Conservation (phyloP, 2,113 vertebrate genomes). For the Oncorhynchus keta region DNA sequence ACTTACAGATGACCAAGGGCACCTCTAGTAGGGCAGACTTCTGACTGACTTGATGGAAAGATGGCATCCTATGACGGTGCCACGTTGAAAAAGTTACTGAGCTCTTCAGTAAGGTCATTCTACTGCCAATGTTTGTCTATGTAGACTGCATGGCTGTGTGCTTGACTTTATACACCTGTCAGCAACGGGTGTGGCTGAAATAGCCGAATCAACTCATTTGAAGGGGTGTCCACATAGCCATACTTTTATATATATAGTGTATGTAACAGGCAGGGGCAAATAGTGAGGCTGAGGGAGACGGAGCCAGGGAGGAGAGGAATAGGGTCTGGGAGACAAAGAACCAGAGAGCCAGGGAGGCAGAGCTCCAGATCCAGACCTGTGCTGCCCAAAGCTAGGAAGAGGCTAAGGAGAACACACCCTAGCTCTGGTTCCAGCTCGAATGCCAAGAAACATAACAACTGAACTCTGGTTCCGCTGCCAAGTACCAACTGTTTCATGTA, state of each 20-base stretch:
- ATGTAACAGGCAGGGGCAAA: not conserved
- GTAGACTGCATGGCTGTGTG: no score
- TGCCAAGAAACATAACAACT: not conserved
- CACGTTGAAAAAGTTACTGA: no score
- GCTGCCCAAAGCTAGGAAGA: not conserved
- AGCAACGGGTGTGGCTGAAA: no score
- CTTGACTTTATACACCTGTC: no score
- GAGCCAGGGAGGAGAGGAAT: not conserved
- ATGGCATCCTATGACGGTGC: no score
- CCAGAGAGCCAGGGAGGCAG: not conserved
- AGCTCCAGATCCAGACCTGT: not conserved
- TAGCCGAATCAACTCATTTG: no score
- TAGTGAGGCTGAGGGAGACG: not conserved
- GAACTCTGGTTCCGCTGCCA: not conserved
- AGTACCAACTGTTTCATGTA: not conserved
- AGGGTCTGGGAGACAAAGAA: not conserved
- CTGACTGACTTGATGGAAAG: no score
- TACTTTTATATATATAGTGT: no score
- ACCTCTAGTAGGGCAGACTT: no score
- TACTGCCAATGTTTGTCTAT: no score
- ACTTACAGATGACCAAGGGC: slow-evolving; percentile 11
- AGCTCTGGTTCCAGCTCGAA: not conserved
- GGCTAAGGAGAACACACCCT: not conserved
- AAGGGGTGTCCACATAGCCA: no score
- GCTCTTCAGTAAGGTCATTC: no score